Evolutionary conservation across 37 sponge, comb jelly and placozoan species (phyloP).

Genomic region (Cliona cf. orientalis): DNA sequence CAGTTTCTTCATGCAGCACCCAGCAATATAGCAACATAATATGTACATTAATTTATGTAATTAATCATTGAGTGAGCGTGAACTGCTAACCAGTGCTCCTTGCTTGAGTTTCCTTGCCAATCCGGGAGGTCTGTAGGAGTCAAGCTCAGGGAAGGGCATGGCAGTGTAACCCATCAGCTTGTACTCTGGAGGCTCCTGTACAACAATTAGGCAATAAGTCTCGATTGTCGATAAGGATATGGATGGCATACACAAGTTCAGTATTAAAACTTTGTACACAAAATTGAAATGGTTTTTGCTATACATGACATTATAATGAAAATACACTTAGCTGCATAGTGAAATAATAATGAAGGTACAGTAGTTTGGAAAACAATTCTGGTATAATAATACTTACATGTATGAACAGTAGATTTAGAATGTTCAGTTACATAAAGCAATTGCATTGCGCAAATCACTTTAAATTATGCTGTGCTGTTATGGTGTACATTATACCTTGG

Average conservation of each 20-base stretch:
- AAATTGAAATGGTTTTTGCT: neutral
- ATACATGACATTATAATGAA: neutral
- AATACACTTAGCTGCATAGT: neutral
- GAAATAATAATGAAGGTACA: too few relatives aligned
- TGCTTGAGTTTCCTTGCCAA: slow-evolving; percentile 47
- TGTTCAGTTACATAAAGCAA: too few relatives aligned
- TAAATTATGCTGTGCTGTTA: too few relatives aligned
- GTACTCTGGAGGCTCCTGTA: slow-evolving; percentile 70
- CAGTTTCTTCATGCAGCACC: neutral
- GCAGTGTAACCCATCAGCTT: slow-evolving; percentile 62
- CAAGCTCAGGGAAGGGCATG: slow-evolving; percentile 16
- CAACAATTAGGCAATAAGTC: neutral
- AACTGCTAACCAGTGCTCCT: slow-evolving; percentile 56
- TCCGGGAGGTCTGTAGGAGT: slow-evolving; percentile 47
- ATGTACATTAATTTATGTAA: too few relatives aligned
- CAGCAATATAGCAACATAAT: neutral
- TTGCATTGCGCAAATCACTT: too few relatives aligned
- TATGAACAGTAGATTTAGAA: too few relatives aligned
- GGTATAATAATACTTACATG: too few relatives aligned
- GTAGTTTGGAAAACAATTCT: too few relatives aligned
- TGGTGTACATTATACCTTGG: too few relatives aligned
- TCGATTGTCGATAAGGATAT: neutral
- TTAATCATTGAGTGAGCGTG: neutral
- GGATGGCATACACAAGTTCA: neutral
- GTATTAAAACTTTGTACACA: neutral